Percentiles rank a stretch among this genome's conserved stretches.
phyloP scores from a whole-genome alignment of 2,113 vertebrate genomes.

The Planiliza haematocheilus region DNA sequence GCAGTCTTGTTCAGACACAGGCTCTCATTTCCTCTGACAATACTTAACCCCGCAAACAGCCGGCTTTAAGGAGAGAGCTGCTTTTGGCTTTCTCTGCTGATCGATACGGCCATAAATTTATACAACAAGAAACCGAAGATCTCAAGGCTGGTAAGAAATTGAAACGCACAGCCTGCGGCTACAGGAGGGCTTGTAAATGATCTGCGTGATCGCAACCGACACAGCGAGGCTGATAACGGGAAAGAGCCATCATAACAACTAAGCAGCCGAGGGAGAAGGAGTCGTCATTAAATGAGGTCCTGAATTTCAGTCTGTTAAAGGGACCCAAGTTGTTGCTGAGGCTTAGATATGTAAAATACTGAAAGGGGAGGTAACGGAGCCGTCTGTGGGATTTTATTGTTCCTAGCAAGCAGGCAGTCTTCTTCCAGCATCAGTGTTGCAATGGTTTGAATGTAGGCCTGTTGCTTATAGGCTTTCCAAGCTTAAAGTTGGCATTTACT shows the following conservation, averaged over 20 bases:
- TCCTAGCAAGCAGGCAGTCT: constrained; percentile 37
- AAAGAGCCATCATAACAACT: constrained; percentile 62
- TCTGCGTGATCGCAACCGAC: constrained; percentile 59
- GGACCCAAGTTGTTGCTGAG: constrained; percentile 17
- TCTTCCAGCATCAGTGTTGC: constrained; percentile 20
- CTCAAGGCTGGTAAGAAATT: constrained; percentile 60
- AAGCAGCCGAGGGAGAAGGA: constrained; percentile 35
- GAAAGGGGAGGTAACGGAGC: not conserved
- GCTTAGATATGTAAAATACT: constrained; percentile 9
- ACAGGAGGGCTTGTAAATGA: constrained; percentile 66
- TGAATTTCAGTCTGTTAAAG: constrained; percentile 21
- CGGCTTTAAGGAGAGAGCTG: constrained; percentile 44
- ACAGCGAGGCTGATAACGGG: constrained; percentile 65
- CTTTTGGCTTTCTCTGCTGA: constrained; percentile 64
- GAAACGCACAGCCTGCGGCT: constrained; percentile 55
- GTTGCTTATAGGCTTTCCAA: constrained; percentile 8
- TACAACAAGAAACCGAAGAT: constrained; percentile 48
- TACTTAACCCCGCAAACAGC: constrained; percentile 66
- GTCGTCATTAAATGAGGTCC: constrained; percentile 35
- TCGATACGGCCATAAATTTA: constrained; percentile 69
- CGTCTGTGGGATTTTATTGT: constrained; percentile 19
- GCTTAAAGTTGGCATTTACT: not conserved
- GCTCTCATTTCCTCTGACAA: constrained; percentile 67
- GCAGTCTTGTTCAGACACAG: constrained; percentile 49
- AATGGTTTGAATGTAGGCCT: constrained; percentile 5